Base-by-base conservation (phyloP, 2,797 vertebrate species). In the Mus caroli region DNA sequence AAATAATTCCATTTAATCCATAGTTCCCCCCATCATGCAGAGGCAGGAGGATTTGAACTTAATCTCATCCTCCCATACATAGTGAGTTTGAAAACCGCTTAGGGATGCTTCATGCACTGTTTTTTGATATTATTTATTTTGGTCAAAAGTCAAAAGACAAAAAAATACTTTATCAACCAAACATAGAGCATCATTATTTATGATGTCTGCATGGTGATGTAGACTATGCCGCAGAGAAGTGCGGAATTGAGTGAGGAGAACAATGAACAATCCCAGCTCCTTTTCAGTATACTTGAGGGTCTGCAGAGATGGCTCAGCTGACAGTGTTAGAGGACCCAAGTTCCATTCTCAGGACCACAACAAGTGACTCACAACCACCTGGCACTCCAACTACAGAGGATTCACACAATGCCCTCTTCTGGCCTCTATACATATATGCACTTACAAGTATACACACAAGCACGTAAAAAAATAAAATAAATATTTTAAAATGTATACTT, bases 251-350 rank as follows among this genome's bases (percentile, higher is more conserved):
- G 91, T 87, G 97, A 96, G 96, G 97, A 98, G 6, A 89, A 58
- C 95, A 95, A 96, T 92, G 79, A 58, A 73, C 97, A 98, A 98
- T 96, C 92, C 97, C 95, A 91, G 67, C 56, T 96, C 94, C 93
- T 96, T 97, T 97, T 90, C 90, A 89, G 91, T 97, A 69, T 79
- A 98, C 98, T 97, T 98, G 97, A 98, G n/a, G 4, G 9, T 24
- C n/a, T 54, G 24, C 2, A 12, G 14, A 19, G 50, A 50, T 85
- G 24, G 22, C 50, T 56, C 15, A 73, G 67, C 22, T 73, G 15
- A 31, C n/a, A 28, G 56, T 73, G n/a, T 56, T 88, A 73, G n/a
- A 43, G 85, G 52, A 40, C 26, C n/a, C 24, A 14, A 31, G 50
- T 43, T 28, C 52, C 5, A 56, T 28, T 56, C 24, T n/a, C 14